Percentiles rank a stretch among this genome's conserved stretches.
Conservation (phyloP, 2,888 invertebrate species). For the Anorthoa munda region DNA sequence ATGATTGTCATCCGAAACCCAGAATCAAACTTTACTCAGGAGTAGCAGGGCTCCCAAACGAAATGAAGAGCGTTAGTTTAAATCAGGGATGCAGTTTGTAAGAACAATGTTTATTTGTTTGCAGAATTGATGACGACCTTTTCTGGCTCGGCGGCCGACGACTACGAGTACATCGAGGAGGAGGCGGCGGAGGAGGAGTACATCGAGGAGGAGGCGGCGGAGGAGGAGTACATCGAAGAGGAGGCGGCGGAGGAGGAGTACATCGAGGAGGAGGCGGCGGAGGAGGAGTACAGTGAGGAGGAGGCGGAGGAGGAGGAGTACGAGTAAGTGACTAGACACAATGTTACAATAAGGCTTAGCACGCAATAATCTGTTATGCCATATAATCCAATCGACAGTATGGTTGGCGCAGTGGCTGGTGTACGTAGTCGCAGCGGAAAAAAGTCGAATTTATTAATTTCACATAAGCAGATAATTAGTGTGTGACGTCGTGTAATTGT, state of each 20-base stretch:
- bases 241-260: slow-evolving; percentile 67
- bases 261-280: slow-evolving; percentile 42
- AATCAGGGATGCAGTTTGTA: not conserved
- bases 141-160: slow-evolving; percentile 53
- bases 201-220: slow-evolving; percentile 11
- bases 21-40: not conserved
- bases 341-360: no score
- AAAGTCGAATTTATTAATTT: no score
- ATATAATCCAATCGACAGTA: no score
- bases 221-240: slow-evolving; percentile 57
- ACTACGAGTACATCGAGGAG: slow-evolving; percentile 68
- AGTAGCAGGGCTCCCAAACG: no score
- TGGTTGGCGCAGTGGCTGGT: no score
- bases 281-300: no score
- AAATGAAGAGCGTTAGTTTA: not conserved
- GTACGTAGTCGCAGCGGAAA: no score
- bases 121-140: slow-evolving; percentile 74
- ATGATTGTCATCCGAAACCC: not conserved
- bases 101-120: slow-evolving; percentile 50
- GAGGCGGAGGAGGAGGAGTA: slow-evolving; percentile 61
- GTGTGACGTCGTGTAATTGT: no score
- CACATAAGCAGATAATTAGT: no score
- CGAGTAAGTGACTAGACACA: slow-evolving; percentile 46
- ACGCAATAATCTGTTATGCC: no score
- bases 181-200: no score